These are phyloP conservation scores for Cyprinodon tularosa DNA, from an alignment of 2,113 vertebrate genomes.

Conservation along the genomic window DNA sequence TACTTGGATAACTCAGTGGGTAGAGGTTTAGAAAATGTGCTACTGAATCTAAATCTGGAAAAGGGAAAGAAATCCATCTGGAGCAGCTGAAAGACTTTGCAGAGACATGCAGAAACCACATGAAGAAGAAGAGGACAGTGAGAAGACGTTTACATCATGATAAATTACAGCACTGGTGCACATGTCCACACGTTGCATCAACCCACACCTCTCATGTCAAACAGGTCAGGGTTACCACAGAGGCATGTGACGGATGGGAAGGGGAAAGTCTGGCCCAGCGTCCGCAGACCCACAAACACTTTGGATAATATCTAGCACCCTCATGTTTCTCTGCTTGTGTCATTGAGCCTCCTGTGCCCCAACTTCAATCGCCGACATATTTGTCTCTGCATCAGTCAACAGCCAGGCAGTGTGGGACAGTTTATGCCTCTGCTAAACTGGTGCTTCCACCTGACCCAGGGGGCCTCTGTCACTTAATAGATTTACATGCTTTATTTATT, in stretches of 20 bases:
- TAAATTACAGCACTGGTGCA: conserved; percentile 28
- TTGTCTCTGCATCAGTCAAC: conserved; percentile 74
- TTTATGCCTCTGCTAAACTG: conserved; percentile 67
- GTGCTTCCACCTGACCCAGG: conserved; percentile 53
- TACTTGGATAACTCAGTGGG: not conserved
- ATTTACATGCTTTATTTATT: conserved; percentile 37
- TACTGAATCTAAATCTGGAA: not conserved
- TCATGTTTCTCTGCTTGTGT: conserved; percentile 68
- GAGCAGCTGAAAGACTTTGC: not conserved
- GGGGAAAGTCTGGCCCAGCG: not conserved
- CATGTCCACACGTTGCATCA: conserved; percentile 29
- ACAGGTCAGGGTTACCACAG: conserved; percentile 35
- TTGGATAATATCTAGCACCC: conserved; percentile 60
- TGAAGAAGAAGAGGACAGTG: not conserved
- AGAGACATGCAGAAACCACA: not conserved
- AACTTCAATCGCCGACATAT: conserved; percentile 35
- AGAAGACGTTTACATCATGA: conserved; percentile 19
- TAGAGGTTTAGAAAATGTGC: not conserved
- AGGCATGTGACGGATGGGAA: conserved; percentile 30
- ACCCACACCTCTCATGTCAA: conserved; percentile 28
- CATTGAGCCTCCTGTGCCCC: conserved; percentile 52
- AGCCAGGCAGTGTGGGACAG: conserved; percentile 41
- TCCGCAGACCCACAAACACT: conserved; percentile 25
- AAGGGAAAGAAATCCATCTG: not conserved
- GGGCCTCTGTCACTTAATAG: not conserved